These are phyloP conservation scores for Pristionchus arcanus DNA, from an alignment of 2,888 invertebrate genomes.

Conservation along the genomic window DNA sequence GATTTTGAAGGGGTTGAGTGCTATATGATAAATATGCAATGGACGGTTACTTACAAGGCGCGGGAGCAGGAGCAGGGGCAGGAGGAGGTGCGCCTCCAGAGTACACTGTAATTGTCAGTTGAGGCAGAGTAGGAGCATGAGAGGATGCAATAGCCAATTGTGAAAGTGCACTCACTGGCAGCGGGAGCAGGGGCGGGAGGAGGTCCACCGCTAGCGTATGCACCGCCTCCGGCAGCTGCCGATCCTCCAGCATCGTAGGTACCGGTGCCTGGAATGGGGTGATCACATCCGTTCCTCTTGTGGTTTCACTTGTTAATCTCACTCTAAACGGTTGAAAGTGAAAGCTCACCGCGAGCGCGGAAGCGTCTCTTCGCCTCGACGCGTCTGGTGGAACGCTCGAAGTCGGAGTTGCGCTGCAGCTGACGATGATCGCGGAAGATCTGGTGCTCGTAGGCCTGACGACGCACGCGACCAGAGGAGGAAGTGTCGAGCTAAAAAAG, in stretches of 20 bases:
- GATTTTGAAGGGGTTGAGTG: too few species aligned
- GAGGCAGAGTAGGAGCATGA: not conserved
- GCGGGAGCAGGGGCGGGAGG: not conserved
- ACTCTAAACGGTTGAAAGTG: not conserved
- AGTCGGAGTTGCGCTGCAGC: slow-evolving; percentile 35
- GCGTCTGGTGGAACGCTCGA: not conserved
- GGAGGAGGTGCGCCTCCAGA: not conserved
- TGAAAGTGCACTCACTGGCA: too few species aligned
- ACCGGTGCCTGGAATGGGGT: slow-evolving; percentile 15
- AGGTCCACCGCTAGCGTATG: not conserved
- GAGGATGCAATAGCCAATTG: not conserved
- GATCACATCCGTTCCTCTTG: too few species aligned
- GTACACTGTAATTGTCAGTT: not conserved
- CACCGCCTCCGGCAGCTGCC: not conserved
- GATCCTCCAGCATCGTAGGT: slow-evolving; percentile 53
- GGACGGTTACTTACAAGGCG: too few species aligned
- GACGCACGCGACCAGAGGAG: not conserved
- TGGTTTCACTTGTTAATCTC: too few species aligned
- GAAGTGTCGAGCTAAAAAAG: not conserved
- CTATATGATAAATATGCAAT: too few species aligned
- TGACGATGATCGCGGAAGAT: slow-evolving; percentile 35
- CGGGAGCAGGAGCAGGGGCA: not conserved
- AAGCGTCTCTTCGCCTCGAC: not conserved
- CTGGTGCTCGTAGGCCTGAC: not conserved
- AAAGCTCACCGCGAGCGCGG: slow-evolving; percentile 19